phyloP scores from a whole-genome alignment of 2,113 vertebrate species.

The Seriola dumerili region DNA sequence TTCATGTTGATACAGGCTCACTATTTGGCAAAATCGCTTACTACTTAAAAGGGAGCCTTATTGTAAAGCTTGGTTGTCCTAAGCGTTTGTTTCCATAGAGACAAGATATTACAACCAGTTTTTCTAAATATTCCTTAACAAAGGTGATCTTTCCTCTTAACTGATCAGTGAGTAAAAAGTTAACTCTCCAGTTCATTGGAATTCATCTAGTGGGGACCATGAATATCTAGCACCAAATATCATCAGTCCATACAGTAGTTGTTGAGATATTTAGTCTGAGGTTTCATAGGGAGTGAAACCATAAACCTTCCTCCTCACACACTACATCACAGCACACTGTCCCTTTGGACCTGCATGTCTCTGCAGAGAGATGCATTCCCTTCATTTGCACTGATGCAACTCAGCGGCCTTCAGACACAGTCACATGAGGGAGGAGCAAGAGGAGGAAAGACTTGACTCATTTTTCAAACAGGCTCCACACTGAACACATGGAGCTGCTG shows the following conservation, averaged over 20 bases:
- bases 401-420: not conserved
- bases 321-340: not conserved
- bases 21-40: too few species aligned
- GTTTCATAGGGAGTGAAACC: not conserved
- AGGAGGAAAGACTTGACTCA: not conserved
- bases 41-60: too few species aligned
- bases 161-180: too few species aligned
- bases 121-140: too few species aligned
- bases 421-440: not conserved
- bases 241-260: not conserved
- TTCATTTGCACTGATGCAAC: constrained; percentile 24
- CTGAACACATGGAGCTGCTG: not conserved
- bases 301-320: not conserved
- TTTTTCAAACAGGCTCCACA: not conserved
- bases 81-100: too few species aligned
- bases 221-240: not conserved
- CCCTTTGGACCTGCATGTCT: not conserved
- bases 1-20: too few species aligned
- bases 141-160: too few species aligned
- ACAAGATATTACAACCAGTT: too few species aligned
- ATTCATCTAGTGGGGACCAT: too few species aligned
- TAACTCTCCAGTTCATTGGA: not conserved
- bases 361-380: not conserved
- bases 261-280: not conserved
- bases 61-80: too few species aligned